Evolutionary conservation across 2,113 vertebrate genomes (phyloP), one percentile per base, ranked within the genome.

Genomic region (Phalacrocorax brasilianus): DNA sequence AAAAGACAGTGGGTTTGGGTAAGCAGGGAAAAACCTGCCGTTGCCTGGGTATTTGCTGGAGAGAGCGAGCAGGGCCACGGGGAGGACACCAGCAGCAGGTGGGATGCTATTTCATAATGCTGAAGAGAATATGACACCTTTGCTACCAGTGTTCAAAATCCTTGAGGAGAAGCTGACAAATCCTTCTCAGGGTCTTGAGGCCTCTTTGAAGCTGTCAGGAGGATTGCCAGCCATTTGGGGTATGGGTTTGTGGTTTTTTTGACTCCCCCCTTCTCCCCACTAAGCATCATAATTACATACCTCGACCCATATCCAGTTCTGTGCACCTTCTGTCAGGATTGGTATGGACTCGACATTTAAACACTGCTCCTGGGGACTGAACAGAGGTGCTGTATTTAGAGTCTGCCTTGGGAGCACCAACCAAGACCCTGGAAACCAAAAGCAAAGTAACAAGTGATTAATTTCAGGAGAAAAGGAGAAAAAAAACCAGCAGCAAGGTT

Each of bases 291-390:
- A 67, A 52, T 67, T 81, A 98, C 99, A 84, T 86, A 99, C 99
- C 99, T 99, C 99, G 98, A 82, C 98, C 99, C 97, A 99, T 98
- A 97, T 99, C 99, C 98, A 99, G 98, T 97, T 99, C 99, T 21
- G 99, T 99, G 98, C 99, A 99, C 96, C 99, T 99, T 89, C 98
- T 98, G 32, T 99, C 99, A 5, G 99, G 99, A 96, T 99, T 99
- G 97, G 99, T 99, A 95, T 99, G 99, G 91, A 99, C 95, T 18
- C 99, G 98, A 91, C 99, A 99, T 96, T 99, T 99, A 92, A 98
- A 99, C 42, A 99, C 98, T 12, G 99, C 99, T 96, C 99, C 99
- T 26, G 99, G 99, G 73, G 99, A 99, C 86, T 98, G 98, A 95
- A 99, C 97, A 13, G 98, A 99, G 83, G 98, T 95, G 96, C 99